Evolutionary conservation across 2,113 vertebrate genomes (phyloP).

Genomic region (Sinocyclocheilus anshuiensis): DNA sequence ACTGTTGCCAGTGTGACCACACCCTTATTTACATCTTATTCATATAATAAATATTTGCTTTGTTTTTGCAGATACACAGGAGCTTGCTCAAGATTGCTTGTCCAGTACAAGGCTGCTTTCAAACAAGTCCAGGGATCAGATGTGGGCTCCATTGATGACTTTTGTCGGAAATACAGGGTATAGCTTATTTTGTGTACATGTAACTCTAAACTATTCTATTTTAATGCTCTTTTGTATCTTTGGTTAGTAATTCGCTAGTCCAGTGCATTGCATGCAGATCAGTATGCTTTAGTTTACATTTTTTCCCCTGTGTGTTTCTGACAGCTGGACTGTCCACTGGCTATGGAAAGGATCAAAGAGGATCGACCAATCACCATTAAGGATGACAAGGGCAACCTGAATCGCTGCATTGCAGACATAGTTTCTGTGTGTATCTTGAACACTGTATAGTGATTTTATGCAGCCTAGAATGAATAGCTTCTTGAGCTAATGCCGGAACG

Average conservation of each 20-base stretch:
- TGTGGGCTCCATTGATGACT: conserved; percentile 89
- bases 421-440: conserved; percentile 81
- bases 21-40: not conserved
- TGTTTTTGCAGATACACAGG: conserved; percentile 83
- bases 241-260: not conserved
- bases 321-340: conserved; percentile 90
- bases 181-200: conserved; percentile 55
- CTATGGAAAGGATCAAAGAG: conserved; percentile 93
- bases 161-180: conserved; percentile 89
- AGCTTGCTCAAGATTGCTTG: conserved; percentile 90
- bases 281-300: not conserved
- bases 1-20: not conserved
- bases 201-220: not conserved
- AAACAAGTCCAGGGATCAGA: conserved; percentile 92
- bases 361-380: conserved; percentile 96
- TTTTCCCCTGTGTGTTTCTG: conserved; percentile 8
- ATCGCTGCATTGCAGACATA: conserved; percentile 93
- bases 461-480: not conserved
- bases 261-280: not conserved
- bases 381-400: conserved; percentile 95
- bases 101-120: conserved; percentile 94
- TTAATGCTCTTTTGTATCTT: not conserved
- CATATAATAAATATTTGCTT: not conserved
- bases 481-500: conserved; percentile 17
- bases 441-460: not conserved